A percentile compares a stretch with the other conserved stretches of the same genome.
Conservation (phyloP, 2,888 invertebrate genomes). For the Tachina fera region DNA sequence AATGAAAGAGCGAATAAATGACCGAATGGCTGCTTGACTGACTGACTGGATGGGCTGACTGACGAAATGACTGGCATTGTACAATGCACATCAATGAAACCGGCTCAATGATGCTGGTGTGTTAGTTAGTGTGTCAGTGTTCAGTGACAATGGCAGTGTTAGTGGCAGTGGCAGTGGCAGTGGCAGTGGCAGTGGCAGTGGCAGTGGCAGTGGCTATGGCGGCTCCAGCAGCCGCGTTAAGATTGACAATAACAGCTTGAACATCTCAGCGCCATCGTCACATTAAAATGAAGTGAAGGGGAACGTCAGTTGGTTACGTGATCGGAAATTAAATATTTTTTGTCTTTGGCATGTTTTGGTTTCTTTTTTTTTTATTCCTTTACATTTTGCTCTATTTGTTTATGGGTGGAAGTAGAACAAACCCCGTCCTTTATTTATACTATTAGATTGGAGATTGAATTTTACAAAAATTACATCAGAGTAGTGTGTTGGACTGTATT, state of each 20-base stretch:
- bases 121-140: background rate
- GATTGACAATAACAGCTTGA: conserved; percentile 28
- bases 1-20: conserved; percentile 17
- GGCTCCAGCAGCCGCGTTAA: conserved; percentile 21
- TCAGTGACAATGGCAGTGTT: conserved; percentile 1
- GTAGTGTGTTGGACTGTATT: background rate
- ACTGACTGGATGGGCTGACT: conserved; percentile 10
- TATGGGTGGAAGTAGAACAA: background rate
- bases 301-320: conserved; percentile 69
- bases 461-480: background rate
- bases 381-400: background rate
- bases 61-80: conserved; percentile 23
- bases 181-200: conserved; percentile 16
- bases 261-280: conserved; percentile 48
- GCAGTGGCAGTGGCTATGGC: conserved; percentile 15
- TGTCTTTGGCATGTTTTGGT: conserved; percentile 27
- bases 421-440: background rate
- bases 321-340: conserved; percentile 69
- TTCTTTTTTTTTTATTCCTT: background rate
- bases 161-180: conserved; percentile 11
- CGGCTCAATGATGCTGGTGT: conserved; percentile 2
- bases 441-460: conserved; percentile 32
- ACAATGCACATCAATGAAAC: conserved; percentile 43
- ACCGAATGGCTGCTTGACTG: conserved; percentile 17
- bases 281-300: conserved; percentile 66